These are phyloP conservation scores for Bedellia somnulentella DNA, from an alignment of 2,888 invertebrate species.

Conservation along the genomic window DNA sequence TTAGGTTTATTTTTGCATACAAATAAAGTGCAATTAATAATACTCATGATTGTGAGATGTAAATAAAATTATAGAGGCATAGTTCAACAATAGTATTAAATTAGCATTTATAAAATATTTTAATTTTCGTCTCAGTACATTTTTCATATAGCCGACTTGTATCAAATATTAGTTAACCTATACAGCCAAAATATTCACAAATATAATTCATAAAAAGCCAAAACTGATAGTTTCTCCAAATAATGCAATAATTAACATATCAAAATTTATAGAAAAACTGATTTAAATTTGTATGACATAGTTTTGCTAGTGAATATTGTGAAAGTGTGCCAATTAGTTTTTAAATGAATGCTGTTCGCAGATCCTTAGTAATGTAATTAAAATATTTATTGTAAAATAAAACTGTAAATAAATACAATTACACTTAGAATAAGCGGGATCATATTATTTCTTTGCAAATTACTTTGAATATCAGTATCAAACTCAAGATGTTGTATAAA, in stretches of 20 bases:
- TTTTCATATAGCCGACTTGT: no score
- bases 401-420: slow-evolving; percentile 1
- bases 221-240: no score
- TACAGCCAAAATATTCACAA: no score
- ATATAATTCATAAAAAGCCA: no score
- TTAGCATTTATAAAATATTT: slow-evolving; percentile 38
- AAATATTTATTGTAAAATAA: slow-evolving; percentile 4
- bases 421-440: no score
- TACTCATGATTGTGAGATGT: slow-evolving; percentile 56
- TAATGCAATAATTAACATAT: slow-evolving; percentile 42
- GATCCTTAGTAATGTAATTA: not conserved
- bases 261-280: slow-evolving; percentile 21
- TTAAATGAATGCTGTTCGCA: slow-evolving; percentile 14
- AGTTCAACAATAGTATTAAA: slow-evolving; percentile 32
- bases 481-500: no score
- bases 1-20: slow-evolving; percentile 33
- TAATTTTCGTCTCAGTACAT: no score
- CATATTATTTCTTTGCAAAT: no score
- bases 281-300: slow-evolving; percentile 32
- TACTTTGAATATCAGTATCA: no score
- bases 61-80: slow-evolving; percentile 36
- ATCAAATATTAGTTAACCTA: no score
- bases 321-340: slow-evolving; percentile 59
- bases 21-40: slow-evolving; percentile 60
- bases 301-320: slow-evolving; percentile 56